Base-by-base conservation (phyloP, 2,113 vertebrate species). In the Pelobates fuscus region DNA sequence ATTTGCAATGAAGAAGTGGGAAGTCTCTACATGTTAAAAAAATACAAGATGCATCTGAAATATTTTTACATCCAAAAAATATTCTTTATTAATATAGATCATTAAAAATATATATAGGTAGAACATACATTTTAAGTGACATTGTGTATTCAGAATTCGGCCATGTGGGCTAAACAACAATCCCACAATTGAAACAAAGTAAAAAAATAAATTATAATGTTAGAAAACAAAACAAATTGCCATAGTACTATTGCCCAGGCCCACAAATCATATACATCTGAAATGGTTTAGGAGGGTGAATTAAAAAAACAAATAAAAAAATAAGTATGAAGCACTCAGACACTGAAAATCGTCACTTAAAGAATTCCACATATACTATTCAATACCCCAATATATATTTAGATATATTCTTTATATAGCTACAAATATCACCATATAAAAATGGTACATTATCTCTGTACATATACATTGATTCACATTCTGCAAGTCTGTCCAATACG, bases 21-120 rank as follows among this genome's bases (percentile, higher is more conserved):
- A n/a, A n/a, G n/a, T n/a, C n/a, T n/a, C n/a, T n/a, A n/a, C n/a
- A n/a, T n/a, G n/a, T n/a, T n/a, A n/a, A n/a, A n/a, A n/a, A n/a
- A n/a, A n/a, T n/a, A n/a, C n/a, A n/a, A n/a, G n/a, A n/a, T n/a
- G n/a, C 32, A 37, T 10, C 10, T 37, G 32, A 37, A 10, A 37
- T 37, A 37, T 37, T 37, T 10, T 49, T 49, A 59, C 52, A 18
- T 66, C 59, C 49, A 66, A 76, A 75, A 64, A 76, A 76, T 67
- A 76, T 49, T 46, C 43, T 76, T 76, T 76, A 67, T 71, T 71
- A 62, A 76, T 75, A 75, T 17, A 57, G 60, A 65, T 75, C 32
- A 59, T 60, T 67, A 17, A 76, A 76, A 67, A 67, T n/a, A 67
- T 76, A 76, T 67, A 76, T 37, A 54, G 58, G 18, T 49, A 76